Conservation (phyloP, 1,140 invertebrate species). For the Chionoecetes opilio region DNA sequence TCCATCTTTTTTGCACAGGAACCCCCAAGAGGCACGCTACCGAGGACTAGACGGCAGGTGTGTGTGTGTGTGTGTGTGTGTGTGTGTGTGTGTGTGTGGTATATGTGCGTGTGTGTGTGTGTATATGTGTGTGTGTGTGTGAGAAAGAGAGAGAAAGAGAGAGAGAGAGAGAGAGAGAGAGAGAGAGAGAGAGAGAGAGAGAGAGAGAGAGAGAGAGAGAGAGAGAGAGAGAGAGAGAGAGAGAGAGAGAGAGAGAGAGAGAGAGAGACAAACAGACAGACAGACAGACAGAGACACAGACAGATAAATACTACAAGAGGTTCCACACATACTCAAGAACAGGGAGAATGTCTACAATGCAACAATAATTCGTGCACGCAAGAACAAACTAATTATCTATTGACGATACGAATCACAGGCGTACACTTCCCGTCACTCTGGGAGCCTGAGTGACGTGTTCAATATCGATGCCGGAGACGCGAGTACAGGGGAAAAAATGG, state of each 20-base stretch:
- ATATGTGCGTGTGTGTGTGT: constrained; percentile 45
- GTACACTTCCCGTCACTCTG: not conserved
- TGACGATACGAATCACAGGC: not conserved
- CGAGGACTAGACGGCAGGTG: not conserved
- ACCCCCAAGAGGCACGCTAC: not conserved
- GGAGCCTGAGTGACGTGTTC: not conserved
- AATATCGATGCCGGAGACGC: not conserved
- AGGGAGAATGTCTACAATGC: not conserved
- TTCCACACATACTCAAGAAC: too few relatives aligned
- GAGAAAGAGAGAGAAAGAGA: not conserved
- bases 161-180: not conserved
- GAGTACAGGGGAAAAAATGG: too few relatives aligned
- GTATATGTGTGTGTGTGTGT: constrained; percentile 31
- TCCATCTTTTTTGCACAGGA: not conserved
- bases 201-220: not conserved
- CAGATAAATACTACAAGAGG: too few relatives aligned
- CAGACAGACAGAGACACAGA: too few relatives aligned
- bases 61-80: constrained; percentile 56
- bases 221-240: not conserved
- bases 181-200: not conserved
- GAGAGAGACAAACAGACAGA: not conserved
- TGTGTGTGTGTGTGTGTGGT: constrained; percentile 53
- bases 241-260: not conserved
- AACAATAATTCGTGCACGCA: constrained; percentile 4
- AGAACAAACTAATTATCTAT: constrained; percentile 31